These are phyloP conservation scores for Physella acuta DNA, from an alignment of 1,140 invertebrate genomes.

Conservation along the genomic window DNA sequence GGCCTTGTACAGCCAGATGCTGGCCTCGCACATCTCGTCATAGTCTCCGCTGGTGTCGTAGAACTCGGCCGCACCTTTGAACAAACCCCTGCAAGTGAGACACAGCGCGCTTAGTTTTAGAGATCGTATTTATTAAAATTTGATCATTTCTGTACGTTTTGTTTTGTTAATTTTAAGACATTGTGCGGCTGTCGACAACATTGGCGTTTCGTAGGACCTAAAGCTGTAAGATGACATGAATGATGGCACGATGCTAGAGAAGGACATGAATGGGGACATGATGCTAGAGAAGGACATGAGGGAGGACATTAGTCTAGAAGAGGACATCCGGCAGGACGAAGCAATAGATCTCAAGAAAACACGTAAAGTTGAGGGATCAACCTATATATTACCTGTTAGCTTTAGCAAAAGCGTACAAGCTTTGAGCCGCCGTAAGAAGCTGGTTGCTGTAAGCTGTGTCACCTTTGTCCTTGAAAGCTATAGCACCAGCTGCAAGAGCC, in stretches of 20 bases:
- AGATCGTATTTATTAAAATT: too few species aligned
- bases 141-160: too few species aligned
- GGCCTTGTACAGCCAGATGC: constrained; percentile 67
- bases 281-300: neutral
- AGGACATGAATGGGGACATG: neutral
- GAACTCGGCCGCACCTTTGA: constrained; percentile 9
- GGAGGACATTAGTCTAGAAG: neutral
- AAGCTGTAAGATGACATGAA: neutral
- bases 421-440: constrained; percentile 50
- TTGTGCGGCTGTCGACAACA: too few species aligned
- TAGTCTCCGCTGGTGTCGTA: constrained; percentile 64
- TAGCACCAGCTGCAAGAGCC: constrained; percentile 64
- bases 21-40: constrained; percentile 69
- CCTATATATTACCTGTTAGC: neutral
- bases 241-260: neutral
- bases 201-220: too few species aligned
- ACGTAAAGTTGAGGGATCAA: neutral
- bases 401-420: constrained; percentile 1
- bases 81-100: neutral
- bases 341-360: neutral
- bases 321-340: neutral
- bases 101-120: too few species aligned
- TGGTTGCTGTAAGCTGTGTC: constrained; percentile 59
- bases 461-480: constrained; percentile 61
- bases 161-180: too few species aligned